phyloP scores from a whole-genome alignment of 2,888 invertebrate genomes.

The Nomada fabriciana region DNA sequence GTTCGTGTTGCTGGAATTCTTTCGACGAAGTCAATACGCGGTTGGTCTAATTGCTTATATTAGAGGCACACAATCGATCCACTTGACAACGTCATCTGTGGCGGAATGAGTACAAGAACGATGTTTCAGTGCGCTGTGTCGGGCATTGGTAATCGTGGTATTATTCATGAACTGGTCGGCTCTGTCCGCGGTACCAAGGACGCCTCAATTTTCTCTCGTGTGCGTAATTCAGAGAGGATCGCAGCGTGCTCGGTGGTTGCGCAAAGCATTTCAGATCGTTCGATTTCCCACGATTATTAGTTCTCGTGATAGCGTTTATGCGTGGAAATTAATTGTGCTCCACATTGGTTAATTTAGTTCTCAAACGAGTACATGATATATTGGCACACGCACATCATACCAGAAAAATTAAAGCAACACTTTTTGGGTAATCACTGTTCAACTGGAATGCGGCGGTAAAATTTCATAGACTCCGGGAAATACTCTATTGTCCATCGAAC shows the following conservation, averaged over 20 bases:
- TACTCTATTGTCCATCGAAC: background rate
- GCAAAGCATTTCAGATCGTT: background rate
- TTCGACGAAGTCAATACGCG: constrained; percentile 49
- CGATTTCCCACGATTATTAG: constrained; percentile 4
- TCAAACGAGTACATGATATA: too few species aligned
- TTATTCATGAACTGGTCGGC: constrained; percentile 27
- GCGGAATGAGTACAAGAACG: constrained; percentile 10
- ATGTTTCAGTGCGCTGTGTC: background rate
- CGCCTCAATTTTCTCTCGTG: constrained; percentile 10
- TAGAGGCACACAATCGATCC: constrained; percentile 60
- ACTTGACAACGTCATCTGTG: constrained; percentile 44
- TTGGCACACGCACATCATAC: too few species aligned
- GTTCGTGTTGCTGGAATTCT: constrained; percentile 69
- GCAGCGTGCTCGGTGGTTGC: background rate
- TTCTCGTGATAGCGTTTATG: background rate
- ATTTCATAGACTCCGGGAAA: background rate
- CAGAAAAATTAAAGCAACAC: background rate
- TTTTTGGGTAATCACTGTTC: background rate
- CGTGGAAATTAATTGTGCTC: too few species aligned
- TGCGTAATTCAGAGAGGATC: background rate
- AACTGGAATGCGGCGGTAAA: background rate
- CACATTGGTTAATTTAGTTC: too few species aligned
- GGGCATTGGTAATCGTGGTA: constrained; percentile 3
- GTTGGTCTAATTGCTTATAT: constrained; percentile 67
- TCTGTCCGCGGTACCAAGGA: background rate